Base-by-base conservation (phyloP, 1,140 invertebrate species). In the Trigoniulus corallinus region DNA sequence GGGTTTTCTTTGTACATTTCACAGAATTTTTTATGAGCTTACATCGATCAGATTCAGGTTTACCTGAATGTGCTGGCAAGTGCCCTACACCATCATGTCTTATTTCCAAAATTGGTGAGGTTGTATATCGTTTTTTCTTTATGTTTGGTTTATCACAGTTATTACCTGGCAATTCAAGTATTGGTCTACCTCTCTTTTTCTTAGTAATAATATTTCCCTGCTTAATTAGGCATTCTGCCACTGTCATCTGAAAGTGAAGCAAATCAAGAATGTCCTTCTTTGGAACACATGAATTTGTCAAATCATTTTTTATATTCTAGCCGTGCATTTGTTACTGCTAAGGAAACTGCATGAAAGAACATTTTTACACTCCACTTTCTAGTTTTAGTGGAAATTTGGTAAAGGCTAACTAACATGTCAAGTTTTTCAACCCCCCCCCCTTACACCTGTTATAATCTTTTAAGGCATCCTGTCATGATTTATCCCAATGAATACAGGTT, bases 391-490 rank as follows among this genome's bases (percentile, higher is more conserved):
- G 3, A 18, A 34, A 24, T 48, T n/a, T 29, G 47, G 25, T 48
- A 48, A n/a, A 24, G 37, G 2, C 26, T n/a, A n/a, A 48, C 37
- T 7, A 48, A 48, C 3, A 25, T 10, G 27, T 48, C 47, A 12
- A 24, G n/a, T 13, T 20, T 18, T 15, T 48, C 47, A 34, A 48
- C 25, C 10, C 47, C 47, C 21, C 47, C 47, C 47, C 27, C 37
- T 10, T 27, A 22, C n/a, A 3, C 21, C 2, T 48, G 27, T 18
- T 48, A 48, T 2, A 29, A 10, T 3, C 10, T 3, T 3, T 34
- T 34, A n/a, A 48, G 12, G 4, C 12, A 18, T 48, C 7, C 47
- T 29, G 37, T 10, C 4, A 18, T 21, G 12, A n/a, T 18, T 48
- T 7, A 18, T 34, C 10, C 18, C 3, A 2, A 48, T n/a, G 15